These are phyloP conservation scores for Botia almorhae DNA, from an alignment of 2,797 vertebrate species.

Conservation along the genomic window DNA sequence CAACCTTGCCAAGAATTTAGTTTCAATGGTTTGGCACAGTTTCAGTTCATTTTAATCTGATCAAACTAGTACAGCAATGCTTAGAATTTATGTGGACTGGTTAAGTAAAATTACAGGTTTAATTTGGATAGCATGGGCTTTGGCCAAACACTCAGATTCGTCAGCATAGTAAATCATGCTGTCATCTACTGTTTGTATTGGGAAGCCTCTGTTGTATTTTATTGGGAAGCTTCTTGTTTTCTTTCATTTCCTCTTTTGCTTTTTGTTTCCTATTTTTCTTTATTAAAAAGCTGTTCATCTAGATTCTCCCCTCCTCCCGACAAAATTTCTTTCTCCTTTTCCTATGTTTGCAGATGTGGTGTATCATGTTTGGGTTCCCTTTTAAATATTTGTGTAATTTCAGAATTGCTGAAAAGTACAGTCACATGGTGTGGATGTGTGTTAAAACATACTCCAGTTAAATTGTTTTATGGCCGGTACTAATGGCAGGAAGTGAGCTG, in stretches of 20 bases:
- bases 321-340: conserved; percentile 10
- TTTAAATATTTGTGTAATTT: conserved; percentile 3
- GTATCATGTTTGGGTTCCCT: conserved; percentile 18
- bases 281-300: neutral
- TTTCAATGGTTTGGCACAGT: neutral
- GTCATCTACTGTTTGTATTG: neutral
- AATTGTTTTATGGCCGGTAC: conserved; percentile 9
- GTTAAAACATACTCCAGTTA: conserved; percentile 5
- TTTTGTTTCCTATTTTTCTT: conserved; percentile 35
- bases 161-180: neutral
- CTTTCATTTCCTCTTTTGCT: conserved; percentile 39
- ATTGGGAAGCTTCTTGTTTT: conserved; percentile 23
- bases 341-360: conserved; percentile 9
- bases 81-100: too few species aligned
- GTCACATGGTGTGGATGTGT: conserved; percentile 11
- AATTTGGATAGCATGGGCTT: neutral
- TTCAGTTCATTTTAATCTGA: neutral
- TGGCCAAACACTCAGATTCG: neutral
- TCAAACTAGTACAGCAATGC: neutral
- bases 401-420: conserved; percentile 19
- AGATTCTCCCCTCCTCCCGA: neutral
- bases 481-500: conserved; percentile 18
- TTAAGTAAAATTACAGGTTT: neutral
- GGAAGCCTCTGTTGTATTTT: conserved; percentile 7
- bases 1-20: neutral